phyloP scores from a whole-genome alignment of 2,888 invertebrate genomes.

The Apodemia duryi region DNA sequence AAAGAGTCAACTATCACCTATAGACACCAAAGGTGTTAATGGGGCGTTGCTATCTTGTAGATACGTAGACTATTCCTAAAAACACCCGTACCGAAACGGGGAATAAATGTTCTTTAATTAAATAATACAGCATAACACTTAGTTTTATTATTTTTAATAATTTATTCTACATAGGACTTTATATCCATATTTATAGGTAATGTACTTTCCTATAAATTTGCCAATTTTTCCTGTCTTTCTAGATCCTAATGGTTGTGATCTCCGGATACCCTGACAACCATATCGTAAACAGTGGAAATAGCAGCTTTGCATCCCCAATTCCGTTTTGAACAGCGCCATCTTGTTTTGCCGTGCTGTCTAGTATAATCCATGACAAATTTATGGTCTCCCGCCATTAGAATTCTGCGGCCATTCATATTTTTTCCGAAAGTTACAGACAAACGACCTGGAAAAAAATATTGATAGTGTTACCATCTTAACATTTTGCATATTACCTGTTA shows the following conservation, averaged over 20 bases:
- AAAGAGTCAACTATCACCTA: too few species aligned
- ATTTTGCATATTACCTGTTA: background rate
- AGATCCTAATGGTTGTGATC: conserved; percentile 32
- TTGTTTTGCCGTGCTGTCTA: conserved; percentile 30
- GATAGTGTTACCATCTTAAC: background rate
- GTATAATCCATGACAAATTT: conserved; percentile 33
- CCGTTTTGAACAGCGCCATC: conserved; percentile 44
- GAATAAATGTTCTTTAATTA: too few species aligned
- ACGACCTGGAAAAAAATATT: background rate
- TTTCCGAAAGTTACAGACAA: conserved; percentile 10
- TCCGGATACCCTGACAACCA: conserved; percentile 29
- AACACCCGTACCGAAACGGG: too few species aligned
- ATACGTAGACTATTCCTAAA: too few species aligned
- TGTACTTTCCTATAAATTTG: too few species aligned
- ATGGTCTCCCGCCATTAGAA: conserved; percentile 12
- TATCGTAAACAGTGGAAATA: conserved; percentile 34
- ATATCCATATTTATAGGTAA: background rate
- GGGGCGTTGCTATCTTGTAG: too few species aligned
- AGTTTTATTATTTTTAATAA: too few species aligned
- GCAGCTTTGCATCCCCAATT: conserved; percentile 36
- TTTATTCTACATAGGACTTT: background rate
- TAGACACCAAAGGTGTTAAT: too few species aligned
- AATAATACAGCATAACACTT: too few species aligned
- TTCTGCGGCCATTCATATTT: conserved; percentile 7
- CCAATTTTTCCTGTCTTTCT: background rate